A percentile compares a stretch with the other conserved stretches of the same genome.
Evolutionary conservation across 2,888 invertebrate genomes (phyloP).

Genomic region (Cancer borealis): DNA sequence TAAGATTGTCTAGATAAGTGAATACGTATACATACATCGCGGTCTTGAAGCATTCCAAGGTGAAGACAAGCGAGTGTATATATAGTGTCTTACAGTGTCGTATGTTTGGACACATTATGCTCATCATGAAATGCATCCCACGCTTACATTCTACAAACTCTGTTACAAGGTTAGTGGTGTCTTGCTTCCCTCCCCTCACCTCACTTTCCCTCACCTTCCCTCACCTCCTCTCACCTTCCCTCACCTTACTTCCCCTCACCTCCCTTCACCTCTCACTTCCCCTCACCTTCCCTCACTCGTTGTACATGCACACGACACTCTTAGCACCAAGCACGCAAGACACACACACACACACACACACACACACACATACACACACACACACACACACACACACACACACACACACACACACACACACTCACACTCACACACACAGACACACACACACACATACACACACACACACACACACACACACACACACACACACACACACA

Average conservation of each 20-base stretch:
- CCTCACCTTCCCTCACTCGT: no score
- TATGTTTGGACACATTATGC: neutral
- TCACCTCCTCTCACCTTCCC: no score
- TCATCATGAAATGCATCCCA: neutral
- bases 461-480: slow-evolving; percentile 43
- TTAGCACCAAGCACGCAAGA: neutral
- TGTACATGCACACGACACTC: no score
- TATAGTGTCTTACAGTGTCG: neutral
- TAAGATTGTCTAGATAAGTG: no score
- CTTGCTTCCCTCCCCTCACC: no score
- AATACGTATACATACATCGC: no score
- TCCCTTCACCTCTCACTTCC: neutral
- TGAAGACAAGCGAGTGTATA: neutral
- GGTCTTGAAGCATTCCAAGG: no score
- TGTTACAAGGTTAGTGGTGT: no score
- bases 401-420: slow-evolving; percentile 43
- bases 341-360: slow-evolving; percentile 35
- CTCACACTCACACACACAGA: neutral
- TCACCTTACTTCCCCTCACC: neutral
- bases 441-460: slow-evolving; percentile 16
- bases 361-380: slow-evolving; percentile 35
- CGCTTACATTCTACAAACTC: neutral
- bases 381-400: slow-evolving; percentile 43
- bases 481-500: slow-evolving; percentile 43
- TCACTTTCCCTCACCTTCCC: no score